Evolutionary conservation across 92 coral and sea anemone genomes (phyloP), one percentile per base, ranked within the genome.

Genomic region (Actinostola sp.): DNA sequence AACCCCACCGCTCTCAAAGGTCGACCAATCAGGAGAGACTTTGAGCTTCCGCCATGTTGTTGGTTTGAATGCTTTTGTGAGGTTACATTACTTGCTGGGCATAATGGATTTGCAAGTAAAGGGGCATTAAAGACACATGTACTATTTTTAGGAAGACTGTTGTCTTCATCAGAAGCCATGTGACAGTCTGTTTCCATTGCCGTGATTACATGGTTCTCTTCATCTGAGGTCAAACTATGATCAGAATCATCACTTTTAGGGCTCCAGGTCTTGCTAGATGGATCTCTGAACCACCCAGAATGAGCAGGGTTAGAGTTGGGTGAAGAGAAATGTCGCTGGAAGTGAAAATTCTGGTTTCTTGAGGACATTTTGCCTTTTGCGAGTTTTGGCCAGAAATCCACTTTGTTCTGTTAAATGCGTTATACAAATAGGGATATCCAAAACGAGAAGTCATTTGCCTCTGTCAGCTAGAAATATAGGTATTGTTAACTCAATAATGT

Each of bases 1-100:
- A 87, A 70, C 5, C 97, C 97, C 50, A 83, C n/a, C 1, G 88
- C 65, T 17, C 79, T 63, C 49, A 76, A 32, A 2, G 87, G 97
- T 48, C 88, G 71, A 3, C 97, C 97, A 19, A 91, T 73, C 41
- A 73, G 81, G 35, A 91, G 82, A 0, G 89, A 91, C 19, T 36
- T 55, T 10, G 92, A 76, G 49, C 70, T 36, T 0, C 35, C 48
- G 33, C 50, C 77, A n/a, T n/a, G n/a, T n/a, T n/a, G n/a, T 19
- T 57, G 46, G 11, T 23, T 15, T 19, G 39, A 2, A 19, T 29
- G 32, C 35, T 52, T 25, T 27, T 27, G 36, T n/a, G 16, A 12
- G 14, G 1, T 28, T 1, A 49, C 4, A 71, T n/a, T 13, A 13
- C 26, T 46, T 8, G 36, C 8, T 16, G 31, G 36, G 35, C 39